Conservation (phyloP, 2,113 vertebrate genomes). For the Meles meles region DNA sequence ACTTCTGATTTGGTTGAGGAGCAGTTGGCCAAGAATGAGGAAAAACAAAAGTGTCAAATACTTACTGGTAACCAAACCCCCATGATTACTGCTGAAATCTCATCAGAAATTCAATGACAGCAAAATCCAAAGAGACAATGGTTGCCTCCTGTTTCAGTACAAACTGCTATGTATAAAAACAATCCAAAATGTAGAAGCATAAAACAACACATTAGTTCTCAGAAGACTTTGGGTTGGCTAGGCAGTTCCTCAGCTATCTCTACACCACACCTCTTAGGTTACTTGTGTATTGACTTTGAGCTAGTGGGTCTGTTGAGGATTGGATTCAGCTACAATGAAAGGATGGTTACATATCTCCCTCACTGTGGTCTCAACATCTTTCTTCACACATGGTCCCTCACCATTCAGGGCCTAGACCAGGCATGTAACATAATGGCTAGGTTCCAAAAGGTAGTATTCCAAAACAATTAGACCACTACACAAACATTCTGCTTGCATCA, state of each 20-base stretch:
- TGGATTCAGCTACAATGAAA: too few species aligned
- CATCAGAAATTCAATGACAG: not conserved
- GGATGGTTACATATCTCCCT: too few species aligned
- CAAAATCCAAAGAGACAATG: not conserved
- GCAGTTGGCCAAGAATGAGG: not conserved
- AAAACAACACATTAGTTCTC: not conserved
- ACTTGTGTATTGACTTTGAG: not conserved
- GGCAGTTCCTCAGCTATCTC: not conserved
- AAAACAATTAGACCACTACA: not conserved
- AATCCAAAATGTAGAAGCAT: not conserved
- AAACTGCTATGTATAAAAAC: not conserved
- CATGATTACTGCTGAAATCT: conserved; percentile 18
- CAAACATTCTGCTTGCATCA: not conserved
- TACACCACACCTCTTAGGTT: not conserved
- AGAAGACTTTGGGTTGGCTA: not conserved
- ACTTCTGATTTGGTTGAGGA: not conserved
- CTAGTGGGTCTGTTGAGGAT: not conserved
- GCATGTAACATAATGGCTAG: not conserved
- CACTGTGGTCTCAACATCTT: not conserved
- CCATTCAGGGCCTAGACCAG: not conserved
- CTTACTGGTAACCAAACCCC: not conserved
- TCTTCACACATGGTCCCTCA: not conserved
- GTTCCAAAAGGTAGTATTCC: not conserved
- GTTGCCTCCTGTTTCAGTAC: not conserved
- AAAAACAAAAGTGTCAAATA: conserved; percentile 41